A percentile compares a stretch with the other conserved stretches of the same genome.
These are phyloP conservation scores for Pilophorus perplexus DNA, from an alignment of 2,888 invertebrate species.

Conservation along the genomic window DNA sequence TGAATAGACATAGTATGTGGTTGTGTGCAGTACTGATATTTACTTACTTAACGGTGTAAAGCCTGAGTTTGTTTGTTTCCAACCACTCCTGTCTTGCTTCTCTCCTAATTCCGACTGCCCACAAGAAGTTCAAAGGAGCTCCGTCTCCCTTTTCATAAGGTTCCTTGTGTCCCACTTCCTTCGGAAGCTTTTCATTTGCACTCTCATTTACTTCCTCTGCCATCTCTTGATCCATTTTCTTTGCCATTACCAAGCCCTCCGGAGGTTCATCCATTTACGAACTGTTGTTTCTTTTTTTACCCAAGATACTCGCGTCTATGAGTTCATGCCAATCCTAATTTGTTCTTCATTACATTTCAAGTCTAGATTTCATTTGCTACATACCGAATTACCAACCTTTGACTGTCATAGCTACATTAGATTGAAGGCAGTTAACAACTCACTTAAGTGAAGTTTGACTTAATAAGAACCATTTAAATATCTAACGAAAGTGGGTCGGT, in stretches of 20 bases:
- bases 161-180: not conserved
- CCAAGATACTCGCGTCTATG: too few species aligned
- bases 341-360: too few species aligned
- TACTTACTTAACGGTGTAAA: constrained; percentile 15
- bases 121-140: constrained; percentile 7
- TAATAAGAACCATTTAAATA: too few species aligned
- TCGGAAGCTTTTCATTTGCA: constrained; percentile 7
- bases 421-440: too few species aligned
- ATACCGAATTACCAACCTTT: too few species aligned
- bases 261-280: constrained; percentile 23
- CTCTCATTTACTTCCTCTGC: constrained; percentile 2
- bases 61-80: not conserved
- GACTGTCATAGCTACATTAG: too few species aligned
- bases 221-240: constrained; percentile 2
- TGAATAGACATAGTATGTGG: not conserved
- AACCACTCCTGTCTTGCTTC: constrained; percentile 13
- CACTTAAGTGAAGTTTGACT: too few species aligned
- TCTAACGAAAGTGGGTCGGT: too few species aligned
- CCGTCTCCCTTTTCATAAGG: not conserved
- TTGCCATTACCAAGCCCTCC: not conserved
- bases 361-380: too few species aligned
- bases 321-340: too few species aligned
- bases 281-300: not conserved
- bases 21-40: too few species aligned
- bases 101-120: not conserved